Conservation (phyloP, 2,797 vertebrate species). For the Coracias cyanogaster region DNA sequence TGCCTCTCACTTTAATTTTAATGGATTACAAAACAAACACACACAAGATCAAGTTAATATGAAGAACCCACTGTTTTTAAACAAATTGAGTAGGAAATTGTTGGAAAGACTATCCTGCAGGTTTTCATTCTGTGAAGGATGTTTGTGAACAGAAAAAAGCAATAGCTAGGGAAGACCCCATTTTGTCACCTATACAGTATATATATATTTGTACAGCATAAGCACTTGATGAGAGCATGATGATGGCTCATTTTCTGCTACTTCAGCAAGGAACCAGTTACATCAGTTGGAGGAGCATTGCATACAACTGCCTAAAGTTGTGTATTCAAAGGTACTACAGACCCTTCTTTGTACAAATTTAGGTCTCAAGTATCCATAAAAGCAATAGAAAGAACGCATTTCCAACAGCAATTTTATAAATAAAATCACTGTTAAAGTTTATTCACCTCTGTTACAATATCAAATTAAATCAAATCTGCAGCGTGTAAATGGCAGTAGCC, state of each 20-base stretch:
- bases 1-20: not conserved
- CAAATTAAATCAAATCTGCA: constrained; percentile 2
- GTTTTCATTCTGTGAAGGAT: not conserved
- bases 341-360: not conserved
- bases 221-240: not conserved
- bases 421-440: constrained; percentile 43
- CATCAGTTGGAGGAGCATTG: not conserved
- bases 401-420: constrained; percentile 35
- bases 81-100: not conserved
- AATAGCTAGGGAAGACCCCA: not conserved
- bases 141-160: not conserved
- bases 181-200: not conserved
- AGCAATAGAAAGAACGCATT: constrained; percentile 6
- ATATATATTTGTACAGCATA: not conserved
- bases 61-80: not conserved
- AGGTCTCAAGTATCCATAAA: not conserved
- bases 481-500: not conserved
- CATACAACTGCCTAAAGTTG: not conserved
- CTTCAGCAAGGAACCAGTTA: not conserved
- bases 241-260: not conserved
- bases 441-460: constrained; percentile 7
- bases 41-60: not conserved
- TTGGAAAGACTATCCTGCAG: not conserved
- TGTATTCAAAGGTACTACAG: not conserved
- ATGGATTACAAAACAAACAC: constrained; percentile 7